A percentile compares a stretch with the other conserved stretches of the same genome.
Conservation (phyloP, 1,140 invertebrate genomes). For the Mercenaria mercenaria region DNA sequence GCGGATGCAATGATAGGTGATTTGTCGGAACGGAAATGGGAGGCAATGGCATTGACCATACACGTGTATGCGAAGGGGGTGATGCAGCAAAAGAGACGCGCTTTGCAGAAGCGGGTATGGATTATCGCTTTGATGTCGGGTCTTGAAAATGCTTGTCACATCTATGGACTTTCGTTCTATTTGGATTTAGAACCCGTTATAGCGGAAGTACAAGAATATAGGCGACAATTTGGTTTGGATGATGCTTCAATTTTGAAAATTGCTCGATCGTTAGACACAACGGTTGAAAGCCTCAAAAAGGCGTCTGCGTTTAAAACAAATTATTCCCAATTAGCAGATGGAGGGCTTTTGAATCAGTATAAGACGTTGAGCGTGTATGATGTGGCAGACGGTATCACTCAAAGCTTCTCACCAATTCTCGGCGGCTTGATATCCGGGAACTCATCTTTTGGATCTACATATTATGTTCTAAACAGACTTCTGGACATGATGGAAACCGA, state of each 20-base stretch:
- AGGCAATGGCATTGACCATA: constrained; percentile 52
- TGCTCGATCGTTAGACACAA: constrained; percentile 44
- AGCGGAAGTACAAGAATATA: constrained; percentile 50
- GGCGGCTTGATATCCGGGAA: constrained; percentile 19
- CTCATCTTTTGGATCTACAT: constrained; percentile 51
- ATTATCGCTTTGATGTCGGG: constrained; percentile 59
- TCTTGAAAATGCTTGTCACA: constrained; percentile 26
- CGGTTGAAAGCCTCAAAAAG: constrained; percentile 52
- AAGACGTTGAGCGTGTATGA: constrained; percentile 54
- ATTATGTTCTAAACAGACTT: constrained; percentile 52
- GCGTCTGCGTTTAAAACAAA: constrained; percentile 60
- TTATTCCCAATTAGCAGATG: constrained; percentile 53
- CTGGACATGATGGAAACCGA: constrained; percentile 62
- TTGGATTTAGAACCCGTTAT: constrained; percentile 49
- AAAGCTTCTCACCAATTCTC: constrained; percentile 57
- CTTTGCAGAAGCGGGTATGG: constrained; percentile 58
- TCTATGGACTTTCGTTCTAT: constrained; percentile 51
- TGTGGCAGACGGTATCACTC: constrained; percentile 50
- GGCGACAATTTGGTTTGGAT: constrained; percentile 57
- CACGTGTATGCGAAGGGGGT: constrained; percentile 39
- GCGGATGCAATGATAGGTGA: constrained; percentile 25
- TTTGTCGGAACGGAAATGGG: constrained; percentile 53
- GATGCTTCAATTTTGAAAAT: constrained; percentile 40
- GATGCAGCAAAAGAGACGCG: constrained; percentile 49
- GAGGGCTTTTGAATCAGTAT: constrained; percentile 42